phyloP scores from a whole-genome alignment of 2,797 vertebrate genomes.

The Pipistrellus nathusii region DNA sequence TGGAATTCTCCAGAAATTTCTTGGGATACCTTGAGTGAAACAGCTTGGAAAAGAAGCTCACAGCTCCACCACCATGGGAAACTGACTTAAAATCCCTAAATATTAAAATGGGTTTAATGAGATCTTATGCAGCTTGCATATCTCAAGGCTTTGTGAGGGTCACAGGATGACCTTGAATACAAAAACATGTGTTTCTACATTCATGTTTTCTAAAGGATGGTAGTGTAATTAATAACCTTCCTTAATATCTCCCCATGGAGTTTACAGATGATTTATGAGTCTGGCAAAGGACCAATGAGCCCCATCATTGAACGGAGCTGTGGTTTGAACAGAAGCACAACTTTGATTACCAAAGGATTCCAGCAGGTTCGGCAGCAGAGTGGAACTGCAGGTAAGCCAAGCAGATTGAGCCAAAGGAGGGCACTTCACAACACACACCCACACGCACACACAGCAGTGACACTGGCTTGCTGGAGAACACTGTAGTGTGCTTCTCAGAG shows the following conservation, averaged over 20 bases:
- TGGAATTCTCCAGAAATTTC: background rate
- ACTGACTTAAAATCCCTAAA: background rate
- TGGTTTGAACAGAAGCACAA: background rate
- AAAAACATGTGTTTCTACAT: background rate
- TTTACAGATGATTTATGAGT: conserved; percentile 53
- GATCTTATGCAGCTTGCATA: background rate
- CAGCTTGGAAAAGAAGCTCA: background rate
- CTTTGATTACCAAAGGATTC: background rate
- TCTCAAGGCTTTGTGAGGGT: background rate
- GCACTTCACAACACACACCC: background rate
- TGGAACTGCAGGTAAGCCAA: conserved; percentile 15
- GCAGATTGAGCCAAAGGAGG: background rate
- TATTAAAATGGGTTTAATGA: background rate
- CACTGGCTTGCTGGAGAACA: conserved; percentile 79
- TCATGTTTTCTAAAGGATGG: background rate
- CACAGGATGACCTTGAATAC: too few relatives aligned
- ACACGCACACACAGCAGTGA: background rate
- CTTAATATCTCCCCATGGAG: background rate
- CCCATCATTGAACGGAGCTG: background rate
- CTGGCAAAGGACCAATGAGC: background rate
- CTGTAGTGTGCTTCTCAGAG: background rate
- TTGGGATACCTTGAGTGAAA: background rate
- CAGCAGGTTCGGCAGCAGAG: background rate
- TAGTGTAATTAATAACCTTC: conserved; percentile 2
- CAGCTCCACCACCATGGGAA: background rate